These are phyloP conservation scores for Rhagoletis zephyria DNA, from an alignment of 1,140 invertebrate species.

Conservation along the genomic window DNA sequence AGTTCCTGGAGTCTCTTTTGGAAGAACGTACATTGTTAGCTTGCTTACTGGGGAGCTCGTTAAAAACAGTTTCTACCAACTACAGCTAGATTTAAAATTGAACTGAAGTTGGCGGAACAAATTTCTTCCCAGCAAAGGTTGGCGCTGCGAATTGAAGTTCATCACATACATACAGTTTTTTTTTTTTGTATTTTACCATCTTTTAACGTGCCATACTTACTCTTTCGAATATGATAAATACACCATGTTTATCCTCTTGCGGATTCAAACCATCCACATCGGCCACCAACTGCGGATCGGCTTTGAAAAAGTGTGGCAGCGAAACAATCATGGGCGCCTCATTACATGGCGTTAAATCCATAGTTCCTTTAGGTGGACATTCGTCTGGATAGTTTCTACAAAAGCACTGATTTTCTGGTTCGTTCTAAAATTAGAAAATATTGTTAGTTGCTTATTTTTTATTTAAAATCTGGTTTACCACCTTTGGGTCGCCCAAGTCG, in stretches of 20 bases:
- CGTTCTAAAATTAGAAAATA: conserved; percentile 68
- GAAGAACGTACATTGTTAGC: no score
- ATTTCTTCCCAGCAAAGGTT: no score
- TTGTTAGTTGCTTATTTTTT: background rate
- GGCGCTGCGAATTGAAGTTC: no score
- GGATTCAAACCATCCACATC: conserved; percentile 82
- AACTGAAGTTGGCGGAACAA: no score
- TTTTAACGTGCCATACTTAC: conserved; percentile 72
- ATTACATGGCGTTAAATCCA: conserved; percentile 77
- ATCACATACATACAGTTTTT: no score
- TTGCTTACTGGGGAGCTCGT: no score
- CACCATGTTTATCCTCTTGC: conserved; percentile 79
- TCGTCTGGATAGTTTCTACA: conserved; percentile 77
- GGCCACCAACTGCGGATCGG: conserved; percentile 78
- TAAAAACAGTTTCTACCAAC: no score
- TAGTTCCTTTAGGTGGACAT: conserved; percentile 81
- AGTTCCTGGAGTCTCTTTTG: no score
- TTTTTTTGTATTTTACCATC: background rate
- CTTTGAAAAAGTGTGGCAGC: conserved; percentile 85
- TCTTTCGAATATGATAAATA: conserved; percentile 83
- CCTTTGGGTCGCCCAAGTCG: conserved; percentile 78
- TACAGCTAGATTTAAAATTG: no score
- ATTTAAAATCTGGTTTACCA: background rate
- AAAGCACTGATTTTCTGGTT: conserved; percentile 81
- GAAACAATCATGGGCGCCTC: conserved; percentile 75